Evolutionary conservation across 2,113 vertebrate species (phyloP).

Genomic region (Rhynchomys soricoides): DNA sequence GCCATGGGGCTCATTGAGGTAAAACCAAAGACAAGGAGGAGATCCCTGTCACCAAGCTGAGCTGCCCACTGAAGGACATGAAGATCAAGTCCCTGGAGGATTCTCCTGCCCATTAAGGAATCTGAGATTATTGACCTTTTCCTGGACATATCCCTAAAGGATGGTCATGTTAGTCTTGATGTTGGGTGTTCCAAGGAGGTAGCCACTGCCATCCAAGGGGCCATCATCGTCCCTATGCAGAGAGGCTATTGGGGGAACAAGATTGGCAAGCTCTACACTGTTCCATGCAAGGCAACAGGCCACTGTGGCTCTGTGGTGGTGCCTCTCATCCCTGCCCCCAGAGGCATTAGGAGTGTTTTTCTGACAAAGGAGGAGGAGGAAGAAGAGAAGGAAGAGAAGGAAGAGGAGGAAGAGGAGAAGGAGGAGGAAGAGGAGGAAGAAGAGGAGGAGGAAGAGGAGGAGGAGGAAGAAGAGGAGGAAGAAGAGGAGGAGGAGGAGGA

Average conservation of each 20-base stretch:
- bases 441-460: too few relatives aligned
- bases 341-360: background rate
- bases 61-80: too few relatives aligned
- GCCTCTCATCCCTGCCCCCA: background rate
- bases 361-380: too few relatives aligned
- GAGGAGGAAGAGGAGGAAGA: accelerated
- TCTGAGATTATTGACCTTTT: background rate
- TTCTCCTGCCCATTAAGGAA: background rate
- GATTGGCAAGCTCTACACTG: background rate
- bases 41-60: too few relatives aligned
- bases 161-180: background rate
- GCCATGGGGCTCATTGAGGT: background rate
- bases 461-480: too few relatives aligned
- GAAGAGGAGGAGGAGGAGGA: too few relatives aligned
- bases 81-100: background rate
- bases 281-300: background rate
- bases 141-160: background rate
- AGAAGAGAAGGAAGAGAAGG: too few relatives aligned
- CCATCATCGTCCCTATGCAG: background rate
- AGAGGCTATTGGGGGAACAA: background rate
- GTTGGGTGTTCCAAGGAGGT: background rate
- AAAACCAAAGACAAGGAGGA: background rate
- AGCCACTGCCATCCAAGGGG: background rate
- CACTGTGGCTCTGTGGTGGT: background rate
- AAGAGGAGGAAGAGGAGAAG: too few relatives aligned